Percentiles rank a stretch among this genome's conserved stretches.
These are phyloP conservation scores for Drosophila subsilvestris DNA, from an alignment of 2,888 invertebrate species.

Conservation along the genomic window DNA sequence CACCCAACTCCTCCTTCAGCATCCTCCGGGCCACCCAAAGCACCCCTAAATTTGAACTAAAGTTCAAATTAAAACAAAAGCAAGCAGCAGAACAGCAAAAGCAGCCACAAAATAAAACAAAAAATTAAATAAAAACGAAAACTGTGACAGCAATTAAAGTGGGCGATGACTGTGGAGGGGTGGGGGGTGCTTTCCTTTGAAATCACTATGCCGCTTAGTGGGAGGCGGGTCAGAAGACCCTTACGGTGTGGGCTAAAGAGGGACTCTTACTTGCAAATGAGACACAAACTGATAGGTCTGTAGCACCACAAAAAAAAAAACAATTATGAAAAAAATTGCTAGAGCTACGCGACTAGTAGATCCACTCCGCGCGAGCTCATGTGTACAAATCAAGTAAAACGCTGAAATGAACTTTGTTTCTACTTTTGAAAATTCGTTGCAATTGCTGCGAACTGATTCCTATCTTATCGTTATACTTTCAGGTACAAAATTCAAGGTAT, in stretches of 20 bases:
- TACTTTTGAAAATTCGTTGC: too few species aligned
- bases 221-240: background rate
- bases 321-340: background rate
- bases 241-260: background rate
- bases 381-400: too few species aligned
- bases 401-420: too few species aligned
- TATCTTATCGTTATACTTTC: background rate
- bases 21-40: background rate
- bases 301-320: background rate
- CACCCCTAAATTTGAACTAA: slow-evolving; percentile 42
- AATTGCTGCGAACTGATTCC: background rate
- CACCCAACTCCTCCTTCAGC: background rate
- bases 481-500: too few species aligned
- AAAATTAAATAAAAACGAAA: slow-evolving; percentile 23
- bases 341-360: background rate
- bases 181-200: slow-evolving; percentile 3
- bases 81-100: slow-evolving; percentile 19
- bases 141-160: slow-evolving; percentile 61
- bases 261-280: slow-evolving; percentile 34
- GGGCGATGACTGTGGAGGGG: background rate
- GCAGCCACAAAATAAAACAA: slow-evolving; percentile 3
- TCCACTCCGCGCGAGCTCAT: background rate
- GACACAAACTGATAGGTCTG: slow-evolving; percentile 37
- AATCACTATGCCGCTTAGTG: background rate
- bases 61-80: slow-evolving; percentile 56